Conservation (phyloP, 2,888 invertebrate species). For the Mellilla xanthometata region DNA sequence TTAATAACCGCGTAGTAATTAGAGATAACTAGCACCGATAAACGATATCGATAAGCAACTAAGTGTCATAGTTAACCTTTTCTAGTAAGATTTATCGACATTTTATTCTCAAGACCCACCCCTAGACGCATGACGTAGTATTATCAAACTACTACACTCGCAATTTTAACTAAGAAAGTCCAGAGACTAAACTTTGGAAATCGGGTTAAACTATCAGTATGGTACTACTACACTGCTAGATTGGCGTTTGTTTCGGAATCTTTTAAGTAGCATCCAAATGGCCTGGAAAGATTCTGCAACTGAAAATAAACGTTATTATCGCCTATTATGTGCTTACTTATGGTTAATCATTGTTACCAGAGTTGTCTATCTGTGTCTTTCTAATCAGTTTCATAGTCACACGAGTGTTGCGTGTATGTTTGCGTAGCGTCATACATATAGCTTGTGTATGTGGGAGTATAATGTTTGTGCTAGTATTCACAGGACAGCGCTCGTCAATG, state of each 20-base stretch:
- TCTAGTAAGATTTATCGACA: slow-evolving; percentile 21
- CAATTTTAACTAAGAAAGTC: not conserved
- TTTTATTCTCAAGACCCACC: slow-evolving; percentile 20
- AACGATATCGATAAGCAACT: slow-evolving; percentile 41
- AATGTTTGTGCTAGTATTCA: slow-evolving; percentile 30
- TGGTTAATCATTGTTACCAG: not conserved
- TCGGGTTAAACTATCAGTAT: too few species aligned
- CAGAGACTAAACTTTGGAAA: slow-evolving; percentile 2
- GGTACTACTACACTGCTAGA: too few species aligned
- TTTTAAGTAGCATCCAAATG: too few species aligned
- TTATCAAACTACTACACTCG: slow-evolving; percentile 23
- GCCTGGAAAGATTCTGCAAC: too few species aligned
- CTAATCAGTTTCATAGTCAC: slow-evolving; percentile 5
- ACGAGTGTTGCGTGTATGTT: not conserved
- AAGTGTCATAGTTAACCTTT: slow-evolving; percentile 34
- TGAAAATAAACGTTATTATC: too few species aligned
- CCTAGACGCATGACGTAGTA: slow-evolving; percentile 32
- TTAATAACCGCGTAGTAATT: not conserved
- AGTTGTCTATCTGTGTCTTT: slow-evolving; percentile 1
- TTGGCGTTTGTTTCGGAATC: too few species aligned
- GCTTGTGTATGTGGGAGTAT: slow-evolving; percentile 19
- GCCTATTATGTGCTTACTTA: too few species aligned
- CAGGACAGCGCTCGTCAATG: slow-evolving; percentile 27
- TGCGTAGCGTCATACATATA: slow-evolving; percentile 8
- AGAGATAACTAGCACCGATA: not conserved